Evolutionary conservation across 2,888 invertebrate genomes (phyloP).

Genomic region (Anoplius nigerrimus): DNA sequence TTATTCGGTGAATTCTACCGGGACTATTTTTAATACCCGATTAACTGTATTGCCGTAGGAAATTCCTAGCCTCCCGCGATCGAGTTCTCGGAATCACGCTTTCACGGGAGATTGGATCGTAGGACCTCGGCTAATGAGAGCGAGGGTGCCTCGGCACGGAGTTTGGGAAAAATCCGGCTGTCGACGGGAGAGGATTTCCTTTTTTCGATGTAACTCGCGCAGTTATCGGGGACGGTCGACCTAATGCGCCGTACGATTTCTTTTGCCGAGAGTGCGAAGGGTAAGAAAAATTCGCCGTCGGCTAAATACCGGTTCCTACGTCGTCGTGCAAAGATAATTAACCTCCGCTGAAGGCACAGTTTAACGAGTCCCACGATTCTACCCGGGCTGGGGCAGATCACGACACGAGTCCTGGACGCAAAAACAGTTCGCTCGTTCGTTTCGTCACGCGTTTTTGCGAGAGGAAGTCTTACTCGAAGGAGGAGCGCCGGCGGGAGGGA

Average conservation of each 20-base stretch:
- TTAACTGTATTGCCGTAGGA: no score
- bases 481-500: slow-evolving; percentile 20
- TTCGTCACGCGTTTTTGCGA: slow-evolving; percentile 51
- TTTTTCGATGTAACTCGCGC: no score
- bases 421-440: slow-evolving; percentile 49
- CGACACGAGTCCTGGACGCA: slow-evolving; percentile 43
- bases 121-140: no score
- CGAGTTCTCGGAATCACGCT: no score
- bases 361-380: slow-evolving; percentile 62
- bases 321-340: slow-evolving; percentile 51
- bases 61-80: no score
- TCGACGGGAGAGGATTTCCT: no score
- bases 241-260: neutral
- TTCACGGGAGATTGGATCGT: no score
- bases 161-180: no score
- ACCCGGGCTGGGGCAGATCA: slow-evolving; percentile 42
- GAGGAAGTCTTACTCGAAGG: slow-evolving; percentile 16
- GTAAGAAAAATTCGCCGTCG: slow-evolving; percentile 23
- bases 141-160: no score
- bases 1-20: no score
- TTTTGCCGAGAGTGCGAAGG: neutral
- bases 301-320: slow-evolving; percentile 27
- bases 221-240: no score
- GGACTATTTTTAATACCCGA: no score
- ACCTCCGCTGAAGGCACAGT: slow-evolving; percentile 40